Percentiles rank a stretch among this genome's conserved stretches.
Conservation (phyloP, 2,888 invertebrate genomes). For the Gastracanthus pulcherrimus region DNA sequence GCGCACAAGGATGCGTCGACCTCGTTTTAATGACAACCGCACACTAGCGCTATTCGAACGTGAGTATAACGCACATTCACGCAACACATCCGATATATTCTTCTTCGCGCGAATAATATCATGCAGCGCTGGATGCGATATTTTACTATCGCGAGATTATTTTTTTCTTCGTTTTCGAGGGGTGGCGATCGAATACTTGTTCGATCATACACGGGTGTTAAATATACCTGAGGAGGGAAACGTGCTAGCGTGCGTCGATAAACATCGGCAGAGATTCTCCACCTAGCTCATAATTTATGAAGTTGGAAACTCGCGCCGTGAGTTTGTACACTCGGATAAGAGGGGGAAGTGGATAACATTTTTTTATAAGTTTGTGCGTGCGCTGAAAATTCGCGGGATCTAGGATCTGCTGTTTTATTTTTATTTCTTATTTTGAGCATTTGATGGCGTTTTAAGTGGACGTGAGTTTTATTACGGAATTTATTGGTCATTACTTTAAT, state of each 20-base stretch:
- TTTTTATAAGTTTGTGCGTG: not conserved
- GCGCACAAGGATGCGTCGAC: conserved; percentile 32
- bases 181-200: conserved; percentile 24
- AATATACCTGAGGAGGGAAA: not conserved
- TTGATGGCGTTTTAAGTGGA: conserved; percentile 35
- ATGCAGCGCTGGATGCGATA: not conserved
- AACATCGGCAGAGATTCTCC: conserved; percentile 24
- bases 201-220: conserved; percentile 16
- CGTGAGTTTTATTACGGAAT: conserved; percentile 43
- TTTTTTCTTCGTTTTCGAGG: not conserved
- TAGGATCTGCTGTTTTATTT: not conserved
- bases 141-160: not conserved
- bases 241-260: conserved; percentile 2
- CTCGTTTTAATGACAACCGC: conserved; percentile 24
- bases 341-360: not conserved
- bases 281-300: conserved; percentile 47
- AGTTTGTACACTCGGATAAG: not conserved
- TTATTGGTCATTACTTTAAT: conserved; percentile 44
- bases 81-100: no score
- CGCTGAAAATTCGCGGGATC: conserved; percentile 9
- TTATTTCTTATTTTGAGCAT: not conserved
- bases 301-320: conserved; percentile 7
- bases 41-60: not conserved
- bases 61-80: no score
- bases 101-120: not conserved